phyloP scores from a whole-genome alignment of 2,113 vertebrate genomes.

The Tachycineta bicolor region DNA sequence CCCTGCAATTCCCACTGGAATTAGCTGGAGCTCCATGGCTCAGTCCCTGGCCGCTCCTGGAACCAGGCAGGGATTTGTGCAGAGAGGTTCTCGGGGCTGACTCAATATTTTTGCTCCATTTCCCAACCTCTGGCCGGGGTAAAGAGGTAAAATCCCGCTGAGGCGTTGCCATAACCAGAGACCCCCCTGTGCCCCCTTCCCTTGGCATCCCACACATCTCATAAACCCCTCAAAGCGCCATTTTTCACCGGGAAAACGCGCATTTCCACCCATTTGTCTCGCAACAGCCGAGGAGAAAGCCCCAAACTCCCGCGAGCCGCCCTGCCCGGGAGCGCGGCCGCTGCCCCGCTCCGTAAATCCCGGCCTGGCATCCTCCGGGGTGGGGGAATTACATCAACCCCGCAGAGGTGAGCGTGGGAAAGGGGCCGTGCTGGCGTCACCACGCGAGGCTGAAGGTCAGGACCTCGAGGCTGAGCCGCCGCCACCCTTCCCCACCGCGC shows the following conservation, averaged over 20 bases:
- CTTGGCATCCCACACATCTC: not conserved
- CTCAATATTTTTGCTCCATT: not conserved
- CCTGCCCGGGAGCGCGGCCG: rapidly evolving
- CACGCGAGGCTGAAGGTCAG: rapidly evolving
- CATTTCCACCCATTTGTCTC: not conserved
- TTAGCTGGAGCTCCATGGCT: not conserved
- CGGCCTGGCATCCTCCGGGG: not conserved
- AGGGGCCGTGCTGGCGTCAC: rapidly evolving
- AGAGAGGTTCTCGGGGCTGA: rapidly evolving
- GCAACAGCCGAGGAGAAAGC: not conserved
- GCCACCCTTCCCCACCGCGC: not conserved
- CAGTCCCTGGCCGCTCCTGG: no score
- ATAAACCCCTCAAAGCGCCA: rapidly evolving
- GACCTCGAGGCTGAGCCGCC: not conserved
- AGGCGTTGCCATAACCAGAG: rapidly evolving
- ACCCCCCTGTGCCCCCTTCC: rapidly evolving
- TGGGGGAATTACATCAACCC: rapidly evolving
- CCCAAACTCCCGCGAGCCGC: rapidly evolving
- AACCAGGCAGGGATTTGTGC: not conserved
- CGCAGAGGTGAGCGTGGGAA: not conserved
- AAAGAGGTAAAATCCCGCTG: rapidly evolving
- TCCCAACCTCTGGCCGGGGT: not conserved
- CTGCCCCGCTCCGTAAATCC: not conserved
- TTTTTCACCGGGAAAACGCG: rapidly evolving
- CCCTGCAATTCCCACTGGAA: not conserved